phyloP scores from a whole-genome alignment of 2,888 invertebrate species.

The Eledona agricola region DNA sequence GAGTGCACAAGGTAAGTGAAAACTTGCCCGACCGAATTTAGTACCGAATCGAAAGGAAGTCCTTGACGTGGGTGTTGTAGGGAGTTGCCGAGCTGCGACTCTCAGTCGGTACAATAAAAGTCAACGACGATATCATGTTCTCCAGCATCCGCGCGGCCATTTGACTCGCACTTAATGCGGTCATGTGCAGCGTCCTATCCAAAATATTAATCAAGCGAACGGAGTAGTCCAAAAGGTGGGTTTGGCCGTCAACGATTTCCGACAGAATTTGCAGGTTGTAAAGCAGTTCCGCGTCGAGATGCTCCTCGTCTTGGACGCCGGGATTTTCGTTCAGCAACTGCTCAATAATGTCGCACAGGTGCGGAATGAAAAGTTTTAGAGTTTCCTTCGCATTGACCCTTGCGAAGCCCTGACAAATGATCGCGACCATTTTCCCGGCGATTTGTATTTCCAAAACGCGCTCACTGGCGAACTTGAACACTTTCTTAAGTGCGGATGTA shows the following conservation, averaged over 20 bases:
- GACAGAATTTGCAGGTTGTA: slow-evolving; percentile 80
- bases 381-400: slow-evolving; percentile 75
- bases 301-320: slow-evolving; percentile 76
- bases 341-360: slow-evolving; percentile 73
- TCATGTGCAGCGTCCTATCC: slow-evolving; percentile 74
- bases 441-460: slow-evolving; percentile 85
- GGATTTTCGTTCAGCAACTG: slow-evolving; percentile 71
- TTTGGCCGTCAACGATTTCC: slow-evolving; percentile 75
- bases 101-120: slow-evolving; percentile 70
- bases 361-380: slow-evolving; percentile 76
- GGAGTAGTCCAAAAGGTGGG: slow-evolving; percentile 71
- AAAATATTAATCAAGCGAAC: slow-evolving; percentile 73
- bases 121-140: slow-evolving; percentile 68
- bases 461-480: slow-evolving; percentile 76
- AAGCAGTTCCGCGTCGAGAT: slow-evolving; percentile 78
- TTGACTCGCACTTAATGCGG: slow-evolving; percentile 72
- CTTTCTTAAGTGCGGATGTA: slow-evolving; percentile 75
- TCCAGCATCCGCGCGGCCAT: slow-evolving; percentile 71
- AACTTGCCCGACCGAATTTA: slow-evolving; percentile 3
- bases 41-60: slow-evolving; percentile 74
- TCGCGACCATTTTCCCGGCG: slow-evolving; percentile 81
- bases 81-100: slow-evolving; percentile 69
- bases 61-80: slow-evolving; percentile 71
- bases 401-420: slow-evolving; percentile 73
- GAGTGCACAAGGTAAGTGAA: not conserved